Conservation (phyloP, 2,888 invertebrate species). For the Meiosimyza platycephala region DNA sequence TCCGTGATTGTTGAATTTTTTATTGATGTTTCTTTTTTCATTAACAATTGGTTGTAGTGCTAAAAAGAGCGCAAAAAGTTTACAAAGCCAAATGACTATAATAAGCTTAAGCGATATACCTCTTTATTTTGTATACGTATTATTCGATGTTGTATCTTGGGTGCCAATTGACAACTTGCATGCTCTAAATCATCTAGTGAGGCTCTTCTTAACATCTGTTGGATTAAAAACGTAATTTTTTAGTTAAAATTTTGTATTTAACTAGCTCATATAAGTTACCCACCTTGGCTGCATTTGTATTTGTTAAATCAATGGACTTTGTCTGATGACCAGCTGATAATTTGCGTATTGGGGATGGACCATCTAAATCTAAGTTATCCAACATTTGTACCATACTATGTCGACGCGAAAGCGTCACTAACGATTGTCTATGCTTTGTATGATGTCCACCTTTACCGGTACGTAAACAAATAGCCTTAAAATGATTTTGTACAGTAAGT, state of each 20-base stretch:
- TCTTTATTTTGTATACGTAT: conserved; percentile 79
- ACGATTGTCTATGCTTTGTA: conserved; percentile 86
- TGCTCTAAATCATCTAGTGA: conserved; percentile 86
- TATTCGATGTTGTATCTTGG: conserved; percentile 85
- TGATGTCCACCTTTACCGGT: conserved; percentile 74
- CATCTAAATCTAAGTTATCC: conserved; percentile 76
- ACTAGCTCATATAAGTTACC: background rate
- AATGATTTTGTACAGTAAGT: conserved; percentile 89
- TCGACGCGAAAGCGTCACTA: conserved; percentile 83
- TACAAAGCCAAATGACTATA: background rate
- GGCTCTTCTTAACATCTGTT: conserved; percentile 76
- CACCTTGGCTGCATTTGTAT: conserved; percentile 63
- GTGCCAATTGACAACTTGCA: conserved; percentile 83
- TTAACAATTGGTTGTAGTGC: conserved; percentile 63
- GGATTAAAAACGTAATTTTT: background rate
- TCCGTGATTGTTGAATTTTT: conserved; percentile 79
- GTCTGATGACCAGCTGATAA: conserved; percentile 62
- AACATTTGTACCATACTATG: conserved; percentile 84
- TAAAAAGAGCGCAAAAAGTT: conserved; percentile 40
- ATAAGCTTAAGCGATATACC: conserved; percentile 67
- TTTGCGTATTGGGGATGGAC: conserved; percentile 76
- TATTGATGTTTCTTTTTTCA: conserved; percentile 68
- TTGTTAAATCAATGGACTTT: conserved; percentile 62
- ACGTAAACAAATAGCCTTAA: conserved; percentile 85
- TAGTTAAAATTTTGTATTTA: background rate